These are phyloP conservation scores for Oreochromis mossambicus DNA, from an alignment of 2,797 vertebrate genomes.

Conservation along the genomic window DNA sequence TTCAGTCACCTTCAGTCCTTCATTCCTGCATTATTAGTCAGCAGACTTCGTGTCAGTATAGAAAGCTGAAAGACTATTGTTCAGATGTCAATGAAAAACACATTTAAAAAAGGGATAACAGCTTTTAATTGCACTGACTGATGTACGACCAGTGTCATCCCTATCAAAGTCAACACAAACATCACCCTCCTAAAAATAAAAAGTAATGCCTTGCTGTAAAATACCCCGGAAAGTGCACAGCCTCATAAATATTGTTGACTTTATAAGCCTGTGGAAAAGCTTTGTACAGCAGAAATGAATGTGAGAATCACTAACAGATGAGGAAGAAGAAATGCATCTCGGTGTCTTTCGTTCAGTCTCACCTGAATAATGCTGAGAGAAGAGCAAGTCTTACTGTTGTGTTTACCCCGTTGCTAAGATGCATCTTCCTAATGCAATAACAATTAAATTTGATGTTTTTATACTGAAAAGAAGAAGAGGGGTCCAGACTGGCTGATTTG, in stretches of 20 bases:
- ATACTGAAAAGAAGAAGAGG: neutral
- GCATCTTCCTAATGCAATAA: neutral
- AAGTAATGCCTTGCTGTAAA: slow-evolving; percentile 21
- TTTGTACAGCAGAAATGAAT: neutral
- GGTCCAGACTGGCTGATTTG: neutral
- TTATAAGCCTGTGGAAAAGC: slow-evolving; percentile 50
- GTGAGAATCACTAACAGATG: slow-evolving; percentile 62
- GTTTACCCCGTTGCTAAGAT: neutral
- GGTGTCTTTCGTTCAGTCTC: neutral
- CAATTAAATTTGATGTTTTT: neutral
- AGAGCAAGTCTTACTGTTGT: neutral
- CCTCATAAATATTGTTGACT: slow-evolving; percentile 57
- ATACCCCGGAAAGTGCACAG: slow-evolving; percentile 1
- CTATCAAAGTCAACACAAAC: slow-evolving; percentile 37
- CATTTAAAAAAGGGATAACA: neutral
- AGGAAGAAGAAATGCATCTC: neutral
- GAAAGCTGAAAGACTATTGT: neutral
- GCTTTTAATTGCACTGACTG: slow-evolving; percentile 15
- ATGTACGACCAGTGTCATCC: slow-evolving; percentile 36
- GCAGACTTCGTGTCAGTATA: neutral
- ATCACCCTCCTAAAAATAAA: slow-evolving; percentile 48
- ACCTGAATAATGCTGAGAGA: slow-evolving; percentile 24
- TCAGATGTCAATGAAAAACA: neutral
- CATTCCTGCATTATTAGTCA: neutral
- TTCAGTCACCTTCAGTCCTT: slow-evolving; percentile 7